Conservation (phyloP, 2,888 invertebrate genomes). For the Perithous albicinctus region DNA sequence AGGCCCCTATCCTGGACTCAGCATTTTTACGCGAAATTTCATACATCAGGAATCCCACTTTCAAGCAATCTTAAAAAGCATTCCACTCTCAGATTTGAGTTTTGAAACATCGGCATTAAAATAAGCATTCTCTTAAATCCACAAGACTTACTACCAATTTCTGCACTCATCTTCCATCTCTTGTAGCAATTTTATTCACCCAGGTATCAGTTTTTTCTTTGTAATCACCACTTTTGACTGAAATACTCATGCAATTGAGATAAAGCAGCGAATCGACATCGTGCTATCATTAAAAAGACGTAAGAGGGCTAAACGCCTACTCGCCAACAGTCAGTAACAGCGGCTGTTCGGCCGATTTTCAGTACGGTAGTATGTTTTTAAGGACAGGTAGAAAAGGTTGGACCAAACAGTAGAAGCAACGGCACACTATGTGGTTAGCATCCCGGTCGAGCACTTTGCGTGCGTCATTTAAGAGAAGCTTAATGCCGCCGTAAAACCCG, state of each 20-base stretch:
- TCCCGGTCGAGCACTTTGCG: slow-evolving; percentile 76
- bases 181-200: no score
- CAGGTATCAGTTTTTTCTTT: neutral
- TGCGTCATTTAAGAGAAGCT: slow-evolving; percentile 79
- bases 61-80: no score
- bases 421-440: slow-evolving; percentile 62
- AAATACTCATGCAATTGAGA: neutral
- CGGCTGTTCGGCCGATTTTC: slow-evolving; percentile 3
- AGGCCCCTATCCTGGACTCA: no score
- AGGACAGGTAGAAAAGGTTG: slow-evolving; percentile 42
- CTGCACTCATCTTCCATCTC: no score
- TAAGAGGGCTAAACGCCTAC: neutral
- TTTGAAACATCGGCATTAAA: no score
- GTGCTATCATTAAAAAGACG: neutral
- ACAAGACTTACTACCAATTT: no score
- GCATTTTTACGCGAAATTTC: no score
- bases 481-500: slow-evolving; percentile 80
- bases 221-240: neutral
- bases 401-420: slow-evolving; percentile 44
- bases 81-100: no score
- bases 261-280: neutral
- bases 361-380: slow-evolving; percentile 22
- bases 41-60: no score
- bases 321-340: neutral
- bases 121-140: no score